Evolutionary conservation across 2,888 invertebrate species (phyloP).

Genomic region (Sesia bembeciformis): DNA sequence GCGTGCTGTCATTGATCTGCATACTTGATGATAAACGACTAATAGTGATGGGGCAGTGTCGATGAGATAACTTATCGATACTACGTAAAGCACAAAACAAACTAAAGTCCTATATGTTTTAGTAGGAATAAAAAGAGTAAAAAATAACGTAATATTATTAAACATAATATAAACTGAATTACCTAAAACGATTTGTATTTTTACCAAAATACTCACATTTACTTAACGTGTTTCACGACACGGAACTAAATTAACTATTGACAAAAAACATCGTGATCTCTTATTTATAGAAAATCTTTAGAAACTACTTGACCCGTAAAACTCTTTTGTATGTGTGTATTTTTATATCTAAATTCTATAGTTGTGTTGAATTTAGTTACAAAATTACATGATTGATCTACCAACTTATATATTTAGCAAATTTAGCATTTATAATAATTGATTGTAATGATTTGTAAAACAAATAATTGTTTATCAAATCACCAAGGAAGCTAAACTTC

Average conservation of each 20-base stretch:
- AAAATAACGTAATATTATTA: neutral
- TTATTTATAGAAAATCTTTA: slow-evolving; percentile 28
- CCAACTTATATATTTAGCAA: too few relatives aligned
- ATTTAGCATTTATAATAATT: too few relatives aligned
- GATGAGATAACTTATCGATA: slow-evolving; percentile 1
- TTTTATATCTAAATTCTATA: too few relatives aligned
- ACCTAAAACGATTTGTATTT: neutral
- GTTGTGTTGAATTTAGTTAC: too few relatives aligned
- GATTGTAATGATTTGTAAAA: too few relatives aligned
- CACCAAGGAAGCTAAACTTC: too few relatives aligned
- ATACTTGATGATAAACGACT: slow-evolving; percentile 18
- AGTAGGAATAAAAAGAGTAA: too few relatives aligned
- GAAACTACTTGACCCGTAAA: neutral
- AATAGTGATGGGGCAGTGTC: neutral
- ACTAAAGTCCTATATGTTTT: too few relatives aligned
- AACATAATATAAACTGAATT: neutral
- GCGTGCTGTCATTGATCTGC: slow-evolving; percentile 24
- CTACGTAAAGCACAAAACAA: neutral
- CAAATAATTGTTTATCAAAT: neutral
- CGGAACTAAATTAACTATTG: slow-evolving; percentile 27
- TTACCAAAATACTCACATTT: neutral
- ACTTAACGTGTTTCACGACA: slow-evolving; percentile 12
- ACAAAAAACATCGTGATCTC: slow-evolving; percentile 38
- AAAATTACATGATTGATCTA: too few relatives aligned
- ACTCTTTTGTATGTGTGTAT: too few relatives aligned